Percentiles rank a stretch among this genome's conserved stretches.
phyloP scores from a whole-genome alignment of 2,113 vertebrate genomes.

The Myrmophylax atrothorax region DNA sequence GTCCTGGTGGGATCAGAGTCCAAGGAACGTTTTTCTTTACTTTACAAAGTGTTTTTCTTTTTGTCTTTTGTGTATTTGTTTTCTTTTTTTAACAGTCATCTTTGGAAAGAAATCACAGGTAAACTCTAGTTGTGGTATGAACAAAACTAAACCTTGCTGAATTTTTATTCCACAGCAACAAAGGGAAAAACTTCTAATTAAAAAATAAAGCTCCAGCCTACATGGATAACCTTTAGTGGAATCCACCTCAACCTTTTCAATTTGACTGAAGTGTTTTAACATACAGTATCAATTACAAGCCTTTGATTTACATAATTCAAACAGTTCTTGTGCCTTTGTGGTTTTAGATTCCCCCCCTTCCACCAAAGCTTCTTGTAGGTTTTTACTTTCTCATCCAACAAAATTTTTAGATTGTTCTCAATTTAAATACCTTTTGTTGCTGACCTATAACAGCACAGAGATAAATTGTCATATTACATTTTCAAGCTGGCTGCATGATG shows the following conservation, averaged over 20 bases:
- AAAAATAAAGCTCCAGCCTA: slow-evolving; percentile 42
- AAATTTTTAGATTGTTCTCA: not conserved
- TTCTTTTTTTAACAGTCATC: not conserved
- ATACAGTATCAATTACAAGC: slow-evolving; percentile 29
- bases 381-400: not conserved
- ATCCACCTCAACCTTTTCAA: slow-evolving; percentile 66
- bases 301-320: slow-evolving; percentile 48
- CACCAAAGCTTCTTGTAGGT: not conserved
- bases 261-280: slow-evolving; percentile 36
- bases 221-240: slow-evolving; percentile 62
- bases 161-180: not conserved
- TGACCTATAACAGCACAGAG: not conserved
- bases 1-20: not conserved
- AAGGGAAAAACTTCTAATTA: slow-evolving; percentile 37
- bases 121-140: not conserved
- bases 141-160: not conserved
- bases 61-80: not conserved
- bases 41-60: not conserved
- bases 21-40: not conserved
- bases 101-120: not conserved
- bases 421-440: not conserved
- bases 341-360: not conserved
- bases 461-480: not conserved
- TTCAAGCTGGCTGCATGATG: not conserved
- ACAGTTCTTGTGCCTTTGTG: not conserved